Conservation (phyloP, 2,113 vertebrate genomes). For the Hyaena hyaena region DNA sequence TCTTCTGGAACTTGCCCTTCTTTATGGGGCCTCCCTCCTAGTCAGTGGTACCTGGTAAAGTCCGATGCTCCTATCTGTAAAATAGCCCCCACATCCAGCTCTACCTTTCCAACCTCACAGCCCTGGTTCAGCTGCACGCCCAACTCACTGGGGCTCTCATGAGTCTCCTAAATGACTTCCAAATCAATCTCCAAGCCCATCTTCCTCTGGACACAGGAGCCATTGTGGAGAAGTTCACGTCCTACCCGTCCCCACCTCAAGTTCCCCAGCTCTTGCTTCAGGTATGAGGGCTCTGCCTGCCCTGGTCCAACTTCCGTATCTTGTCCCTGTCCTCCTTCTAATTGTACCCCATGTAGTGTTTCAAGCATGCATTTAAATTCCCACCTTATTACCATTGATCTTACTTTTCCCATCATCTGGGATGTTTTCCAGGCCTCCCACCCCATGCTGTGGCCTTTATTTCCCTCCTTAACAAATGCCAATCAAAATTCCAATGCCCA, state of each 20-base stretch:
- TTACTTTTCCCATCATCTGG: not conserved
- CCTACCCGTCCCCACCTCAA: not conserved
- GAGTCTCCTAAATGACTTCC: not conserved
- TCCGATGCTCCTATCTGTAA: too few relatives aligned
- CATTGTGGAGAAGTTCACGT: not conserved
- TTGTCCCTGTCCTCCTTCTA: not conserved
- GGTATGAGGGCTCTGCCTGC: not conserved
- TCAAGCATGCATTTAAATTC: not conserved
- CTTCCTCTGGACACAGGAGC: not conserved
- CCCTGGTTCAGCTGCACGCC: not conserved
- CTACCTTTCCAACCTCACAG: not conserved
- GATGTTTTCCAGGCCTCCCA: not conserved
- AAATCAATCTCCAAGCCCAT: not conserved
- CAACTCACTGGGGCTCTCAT: not conserved
- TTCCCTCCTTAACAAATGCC: not conserved
- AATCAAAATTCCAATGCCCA: not conserved
- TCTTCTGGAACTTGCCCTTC: not conserved
- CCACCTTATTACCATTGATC: not conserved
- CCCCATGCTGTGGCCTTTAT: not conserved
- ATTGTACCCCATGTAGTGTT: fast-evolving
- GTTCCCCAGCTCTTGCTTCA: not conserved
- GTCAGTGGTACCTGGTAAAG: not conserved
- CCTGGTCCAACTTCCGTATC: not conserved
- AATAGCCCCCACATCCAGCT: not conserved
- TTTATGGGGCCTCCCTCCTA: not conserved